Conservation (phyloP, 1,140 invertebrate genomes). For the Andricus grossulariae region DNA sequence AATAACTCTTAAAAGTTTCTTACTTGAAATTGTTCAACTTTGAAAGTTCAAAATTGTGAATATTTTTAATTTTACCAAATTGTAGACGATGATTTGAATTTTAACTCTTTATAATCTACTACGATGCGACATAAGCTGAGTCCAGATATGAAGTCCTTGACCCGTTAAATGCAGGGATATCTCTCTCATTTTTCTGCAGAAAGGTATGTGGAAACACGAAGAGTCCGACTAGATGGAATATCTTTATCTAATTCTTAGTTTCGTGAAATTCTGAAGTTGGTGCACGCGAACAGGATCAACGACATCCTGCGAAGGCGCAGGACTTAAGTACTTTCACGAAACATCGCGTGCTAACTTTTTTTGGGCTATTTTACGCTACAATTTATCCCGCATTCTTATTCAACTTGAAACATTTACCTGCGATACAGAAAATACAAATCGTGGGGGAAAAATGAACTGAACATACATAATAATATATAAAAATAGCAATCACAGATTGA, state of each 20-base stretch:
- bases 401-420: conserved; percentile 21
- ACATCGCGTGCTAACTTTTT: conserved; percentile 48
- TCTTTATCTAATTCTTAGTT: conserved; percentile 38
- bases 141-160: background rate
- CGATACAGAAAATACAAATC: background rate
- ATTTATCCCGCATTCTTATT: conserved; percentile 24
- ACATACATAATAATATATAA: no score
- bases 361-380: conserved; percentile 21
- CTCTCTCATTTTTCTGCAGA: background rate
- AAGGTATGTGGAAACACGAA: conserved; percentile 8
- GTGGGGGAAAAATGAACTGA: background rate
- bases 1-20: background rate
- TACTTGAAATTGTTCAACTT: no score
- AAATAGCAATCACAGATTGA: no score
- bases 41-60: no score
- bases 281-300: conserved; percentile 50
- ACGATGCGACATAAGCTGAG: background rate
- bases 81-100: background rate
- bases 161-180: background rate
- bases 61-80: no score
- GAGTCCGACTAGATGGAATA: conserved; percentile 34
- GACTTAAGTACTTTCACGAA: conserved; percentile 48
- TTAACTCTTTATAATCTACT: background rate
- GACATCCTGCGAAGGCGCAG: conserved; percentile 50
- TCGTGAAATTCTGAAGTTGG: conserved; percentile 18